These are phyloP conservation scores for Phanerotoma sp. DNA, from an alignment of 2,888 invertebrate genomes.

Conservation along the genomic window DNA sequence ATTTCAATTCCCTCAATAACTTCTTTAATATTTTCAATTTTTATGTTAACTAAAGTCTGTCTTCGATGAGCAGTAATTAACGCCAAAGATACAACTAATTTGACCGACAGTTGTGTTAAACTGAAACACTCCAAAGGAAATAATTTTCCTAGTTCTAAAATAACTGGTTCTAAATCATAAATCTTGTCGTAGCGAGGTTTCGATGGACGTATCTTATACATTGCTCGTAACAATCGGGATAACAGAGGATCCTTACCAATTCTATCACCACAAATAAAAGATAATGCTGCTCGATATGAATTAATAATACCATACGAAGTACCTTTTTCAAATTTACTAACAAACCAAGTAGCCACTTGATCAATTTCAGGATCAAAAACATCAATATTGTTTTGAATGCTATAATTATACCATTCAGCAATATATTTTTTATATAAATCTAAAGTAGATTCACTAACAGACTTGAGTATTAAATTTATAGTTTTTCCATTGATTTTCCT, in stretches of 20 bases:
- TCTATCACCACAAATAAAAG: constrained; percentile 7
- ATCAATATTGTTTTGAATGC: not conserved
- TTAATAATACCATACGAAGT: constrained; percentile 20
- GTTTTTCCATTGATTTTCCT: constrained; percentile 6
- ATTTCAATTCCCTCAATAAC: constrained; percentile 20
- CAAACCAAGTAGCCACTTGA: not conserved
- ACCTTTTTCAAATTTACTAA: constrained; percentile 1
- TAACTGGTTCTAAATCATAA: constrained; percentile 23
- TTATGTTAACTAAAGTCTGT: constrained; percentile 27
- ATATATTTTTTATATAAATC: constrained; percentile 12
- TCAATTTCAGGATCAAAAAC: not conserved
- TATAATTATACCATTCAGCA: constrained; percentile 18
- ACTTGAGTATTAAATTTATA: constrained; percentile 9
- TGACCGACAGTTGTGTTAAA: constrained; percentile 16
- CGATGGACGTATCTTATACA: constrained; percentile 20
- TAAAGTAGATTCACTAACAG: constrained; percentile 13
- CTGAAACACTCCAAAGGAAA: constrained; percentile 12
- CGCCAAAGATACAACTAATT: constrained; percentile 23
- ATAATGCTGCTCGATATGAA: constrained; percentile 22
- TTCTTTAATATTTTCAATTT: constrained; percentile 19
- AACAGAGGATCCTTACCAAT: constrained; percentile 17
- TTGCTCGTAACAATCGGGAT: constrained; percentile 20
- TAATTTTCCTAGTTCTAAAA: constrained; percentile 14
- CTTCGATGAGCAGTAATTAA: constrained; percentile 30
- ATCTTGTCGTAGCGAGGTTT: constrained; percentile 29